phyloP scores from a whole-genome alignment of 1,140 invertebrate species.

The Globodera rostochiensis region DNA sequence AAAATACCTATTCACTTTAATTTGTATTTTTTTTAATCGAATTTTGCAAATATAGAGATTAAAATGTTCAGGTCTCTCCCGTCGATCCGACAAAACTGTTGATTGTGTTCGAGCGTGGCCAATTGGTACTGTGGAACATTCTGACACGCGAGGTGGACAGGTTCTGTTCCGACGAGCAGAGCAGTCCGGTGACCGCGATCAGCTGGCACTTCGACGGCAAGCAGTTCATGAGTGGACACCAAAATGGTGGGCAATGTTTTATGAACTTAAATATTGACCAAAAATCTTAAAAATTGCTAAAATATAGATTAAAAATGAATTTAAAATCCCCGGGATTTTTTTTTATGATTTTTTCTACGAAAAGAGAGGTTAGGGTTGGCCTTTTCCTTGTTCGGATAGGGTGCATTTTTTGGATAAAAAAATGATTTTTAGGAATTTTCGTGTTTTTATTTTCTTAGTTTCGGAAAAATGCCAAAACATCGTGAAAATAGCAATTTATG shows the following conservation, averaged over 20 bases:
- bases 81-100: conserved; percentile 73
- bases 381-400: no score
- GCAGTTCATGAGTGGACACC: conserved; percentile 93
- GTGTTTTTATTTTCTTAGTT: not conserved
- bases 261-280: not conserved
- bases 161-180: conserved; percentile 50
- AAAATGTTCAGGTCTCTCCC: conserved; percentile 68
- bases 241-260: conserved; percentile 74
- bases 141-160: conserved; percentile 77
- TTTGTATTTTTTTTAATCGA: no score
- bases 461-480: not conserved
- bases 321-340: not conserved
- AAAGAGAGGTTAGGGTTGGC: no score
- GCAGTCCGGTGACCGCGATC: conserved; percentile 74
- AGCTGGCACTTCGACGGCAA: conserved; percentile 97
- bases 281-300: not conserved
- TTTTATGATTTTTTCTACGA: no score
- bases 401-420: no score
- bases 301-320: not conserved
- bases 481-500: no score
- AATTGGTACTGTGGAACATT: conserved; percentile 93
- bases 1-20: no score
- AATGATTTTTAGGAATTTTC: no score
- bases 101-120: conserved; percentile 92
- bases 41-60: no score